Base-by-base conservation (phyloP, 2,888 invertebrate genomes). In the Ashinkailepas kermadecensis region DNA sequence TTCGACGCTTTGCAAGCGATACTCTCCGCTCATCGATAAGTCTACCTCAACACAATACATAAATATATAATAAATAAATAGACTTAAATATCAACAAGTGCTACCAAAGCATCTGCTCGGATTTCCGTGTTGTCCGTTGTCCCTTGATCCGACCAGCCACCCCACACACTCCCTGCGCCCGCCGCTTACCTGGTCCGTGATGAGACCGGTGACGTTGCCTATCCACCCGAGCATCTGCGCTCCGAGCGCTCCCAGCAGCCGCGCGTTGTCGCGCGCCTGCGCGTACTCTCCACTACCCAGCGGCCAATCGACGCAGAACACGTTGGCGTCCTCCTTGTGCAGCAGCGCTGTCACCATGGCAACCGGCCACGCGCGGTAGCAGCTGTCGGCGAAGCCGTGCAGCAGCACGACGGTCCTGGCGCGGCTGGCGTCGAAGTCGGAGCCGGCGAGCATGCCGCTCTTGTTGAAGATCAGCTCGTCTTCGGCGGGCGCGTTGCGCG, bases 381-480 rank as follows among this genome's bases (percentile, higher is more conserved):
- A 74, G 74, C 56, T 74, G 74, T 74, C 74, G 1, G 74, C 74
- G 74, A 74, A 74, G 21, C 74, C 74, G 56, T 74, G 74, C 21
- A 74, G 18, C 21, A 74, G 18, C 21, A 74, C 74, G 21, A 74
- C 21, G 56, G 74, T 74, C 13, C 74, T 23, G 23, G 74, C 54
- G 21, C 74, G 54, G 21, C 10, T 0, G 8, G 74, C 54, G 56
- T 74, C 56, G 54, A 74, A 74, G 74, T 74, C 74, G 74, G 74
- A 67, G 23, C 21, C 21, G 54, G 18, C 12, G 15, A 56, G 82
- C 21, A 65, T n/a, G 25, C n/a, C 11, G 18, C 18, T 21, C 21
- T 74, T 54, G 74, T 74, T 54, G 74, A 13, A 56, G 54, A 74
- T 9, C 7, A 74, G 15, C 74, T 74, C 74, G 18, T 15, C 12